These are phyloP conservation scores for Sorex araneus DNA, from an alignment of 2,113 vertebrate genomes.

Conservation along the genomic window DNA sequence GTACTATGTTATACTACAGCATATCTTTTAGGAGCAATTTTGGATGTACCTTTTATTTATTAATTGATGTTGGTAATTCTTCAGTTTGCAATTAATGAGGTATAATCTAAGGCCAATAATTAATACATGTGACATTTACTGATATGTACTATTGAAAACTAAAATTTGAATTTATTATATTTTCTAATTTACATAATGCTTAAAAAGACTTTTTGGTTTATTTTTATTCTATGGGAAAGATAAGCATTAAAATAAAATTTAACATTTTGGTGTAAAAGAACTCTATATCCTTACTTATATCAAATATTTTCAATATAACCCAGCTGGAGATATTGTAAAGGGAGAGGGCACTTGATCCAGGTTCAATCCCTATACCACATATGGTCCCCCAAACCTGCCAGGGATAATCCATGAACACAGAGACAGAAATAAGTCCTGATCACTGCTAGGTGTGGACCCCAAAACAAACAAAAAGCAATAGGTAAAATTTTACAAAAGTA, in stretches of 20 bases:
- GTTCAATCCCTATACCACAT: too few relatives aligned
- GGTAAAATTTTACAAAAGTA: constrained; percentile 12
- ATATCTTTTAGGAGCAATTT: constrained; percentile 52
- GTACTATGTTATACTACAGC: constrained; percentile 45
- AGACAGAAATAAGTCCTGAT: too few relatives aligned
- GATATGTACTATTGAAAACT: not conserved
- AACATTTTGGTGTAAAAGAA: not conserved
- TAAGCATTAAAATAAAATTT: constrained; percentile 30
- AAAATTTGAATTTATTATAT: constrained; percentile 40
- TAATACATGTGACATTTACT: constrained; percentile 26
- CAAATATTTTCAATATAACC: not conserved
- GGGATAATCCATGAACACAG: too few relatives aligned
- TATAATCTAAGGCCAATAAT: not conserved
- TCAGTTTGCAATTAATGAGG: constrained; percentile 13
- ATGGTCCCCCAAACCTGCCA: too few relatives aligned
- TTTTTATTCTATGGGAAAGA: constrained; percentile 2
- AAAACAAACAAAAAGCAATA: not conserved
- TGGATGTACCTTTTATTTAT: constrained; percentile 75
- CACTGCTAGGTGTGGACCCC: not conserved
- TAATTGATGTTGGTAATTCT: constrained; percentile 69
- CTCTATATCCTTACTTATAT: not conserved
- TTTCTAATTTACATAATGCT: constrained; percentile 57
- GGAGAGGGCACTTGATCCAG: too few relatives aligned
- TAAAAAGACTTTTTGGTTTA: constrained; percentile 45
- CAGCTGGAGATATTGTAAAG: too few relatives aligned